Conservation (phyloP, 2,113 vertebrate species). For the Hystrix cristata region DNA sequence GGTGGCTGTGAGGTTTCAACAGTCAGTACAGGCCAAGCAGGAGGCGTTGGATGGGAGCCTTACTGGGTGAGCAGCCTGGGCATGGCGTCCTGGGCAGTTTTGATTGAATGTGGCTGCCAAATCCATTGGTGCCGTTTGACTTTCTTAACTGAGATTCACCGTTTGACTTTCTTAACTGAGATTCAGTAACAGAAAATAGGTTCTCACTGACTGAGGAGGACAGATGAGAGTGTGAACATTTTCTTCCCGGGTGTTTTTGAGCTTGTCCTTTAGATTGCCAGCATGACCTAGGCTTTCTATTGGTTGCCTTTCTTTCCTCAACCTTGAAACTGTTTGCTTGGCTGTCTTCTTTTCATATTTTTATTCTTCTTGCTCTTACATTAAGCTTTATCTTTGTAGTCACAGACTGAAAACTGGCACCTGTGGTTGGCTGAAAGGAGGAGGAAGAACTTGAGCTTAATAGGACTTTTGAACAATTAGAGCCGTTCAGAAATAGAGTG, state of each 20-base stretch:
- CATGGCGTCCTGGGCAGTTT: background rate
- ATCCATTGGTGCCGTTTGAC: background rate
- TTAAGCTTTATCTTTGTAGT: slow-evolving; percentile 30
- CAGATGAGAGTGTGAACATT: background rate
- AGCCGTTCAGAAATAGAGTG: slow-evolving; percentile 11
- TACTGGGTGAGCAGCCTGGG: background rate
- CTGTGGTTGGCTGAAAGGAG: background rate
- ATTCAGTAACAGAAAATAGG: background rate
- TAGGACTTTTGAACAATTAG: slow-evolving; percentile 53
- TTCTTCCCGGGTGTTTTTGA: background rate
- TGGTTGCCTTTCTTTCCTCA: background rate
- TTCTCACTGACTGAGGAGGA: background rate
- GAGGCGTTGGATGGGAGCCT: background rate
- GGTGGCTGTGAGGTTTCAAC: background rate
- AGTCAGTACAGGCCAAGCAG: background rate
- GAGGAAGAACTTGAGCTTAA: background rate
- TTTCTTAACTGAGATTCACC: background rate
- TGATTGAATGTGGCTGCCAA: background rate
- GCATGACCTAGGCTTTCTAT: background rate
- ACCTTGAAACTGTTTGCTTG: background rate
- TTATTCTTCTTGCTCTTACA: background rate
- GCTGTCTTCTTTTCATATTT: background rate
- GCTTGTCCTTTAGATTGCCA: background rate
- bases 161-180: background rate
- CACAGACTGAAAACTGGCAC: background rate